Evolutionary conservation across 2,888 invertebrate genomes (phyloP).

Genomic region (Trissoscelio sp.): DNA sequence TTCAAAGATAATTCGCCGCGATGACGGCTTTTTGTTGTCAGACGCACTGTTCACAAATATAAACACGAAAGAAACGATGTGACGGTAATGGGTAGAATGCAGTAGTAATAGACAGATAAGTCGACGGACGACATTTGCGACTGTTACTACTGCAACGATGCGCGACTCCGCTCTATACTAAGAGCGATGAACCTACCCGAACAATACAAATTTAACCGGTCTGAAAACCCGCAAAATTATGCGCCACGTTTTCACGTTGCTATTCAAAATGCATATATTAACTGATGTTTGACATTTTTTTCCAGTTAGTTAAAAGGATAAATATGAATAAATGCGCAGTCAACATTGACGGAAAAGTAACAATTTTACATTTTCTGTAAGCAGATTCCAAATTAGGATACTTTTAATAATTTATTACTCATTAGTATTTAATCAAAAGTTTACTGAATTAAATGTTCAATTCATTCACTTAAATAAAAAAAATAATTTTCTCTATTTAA

Average conservation of each 20-base stretch:
- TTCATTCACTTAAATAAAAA: too few species aligned
- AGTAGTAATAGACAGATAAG: constrained; percentile 65
- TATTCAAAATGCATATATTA: constrained; percentile 19
- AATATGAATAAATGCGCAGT: too few species aligned
- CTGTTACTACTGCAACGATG: constrained; percentile 53
- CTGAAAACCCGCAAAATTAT: constrained; percentile 51
- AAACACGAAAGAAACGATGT: constrained; percentile 53
- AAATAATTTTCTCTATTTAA: too few species aligned
- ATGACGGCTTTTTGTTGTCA: constrained; percentile 49
- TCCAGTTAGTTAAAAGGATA: too few species aligned
- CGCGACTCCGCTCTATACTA: constrained; percentile 27
- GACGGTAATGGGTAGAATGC: constrained; percentile 54
- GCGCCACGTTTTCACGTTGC: constrained; percentile 23
- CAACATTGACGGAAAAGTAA: too few species aligned
- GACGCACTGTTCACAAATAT: constrained; percentile 39
- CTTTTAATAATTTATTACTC: too few species aligned
- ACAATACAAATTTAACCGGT: constrained; percentile 60
- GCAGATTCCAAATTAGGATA: too few species aligned
- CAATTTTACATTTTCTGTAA: too few species aligned
- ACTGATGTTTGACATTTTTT: constrained; percentile 30
- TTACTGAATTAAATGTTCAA: too few species aligned
- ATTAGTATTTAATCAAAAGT: too few species aligned
- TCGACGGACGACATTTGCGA: constrained; percentile 62
- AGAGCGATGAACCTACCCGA: constrained; percentile 60
- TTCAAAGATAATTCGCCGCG: constrained; percentile 37